Percentiles rank a stretch among this genome's conserved stretches.
phyloP scores from a whole-genome alignment of 2,797 vertebrate genomes.

The Notoglanidium macrostoma region DNA sequence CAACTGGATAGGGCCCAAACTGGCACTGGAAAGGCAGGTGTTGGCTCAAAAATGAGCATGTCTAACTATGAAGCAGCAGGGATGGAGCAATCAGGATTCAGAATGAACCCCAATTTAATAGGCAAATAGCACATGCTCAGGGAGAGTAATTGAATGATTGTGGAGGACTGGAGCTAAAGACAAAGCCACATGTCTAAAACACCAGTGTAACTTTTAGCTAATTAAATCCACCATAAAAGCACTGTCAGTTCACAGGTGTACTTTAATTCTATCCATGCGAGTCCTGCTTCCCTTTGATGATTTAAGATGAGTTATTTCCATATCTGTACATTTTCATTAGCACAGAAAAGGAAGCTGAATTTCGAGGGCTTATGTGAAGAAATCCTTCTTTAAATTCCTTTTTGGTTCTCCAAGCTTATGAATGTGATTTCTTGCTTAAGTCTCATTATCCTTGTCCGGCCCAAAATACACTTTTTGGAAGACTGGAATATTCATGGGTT shows the following conservation, averaged over 20 bases:
- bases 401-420: background rate
- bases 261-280: conserved; percentile 51
- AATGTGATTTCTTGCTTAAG: background rate
- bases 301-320: conserved; percentile 11
- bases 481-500: background rate
- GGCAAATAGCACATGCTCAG: conserved; percentile 55
- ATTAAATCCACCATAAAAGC: conserved; percentile 45
- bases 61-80: conserved; percentile 61
- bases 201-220: conserved; percentile 46
- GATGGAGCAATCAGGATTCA: conserved; percentile 64
- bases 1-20: conserved; percentile 64
- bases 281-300: conserved; percentile 68
- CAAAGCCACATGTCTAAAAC: conserved; percentile 54
- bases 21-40: conserved; percentile 67
- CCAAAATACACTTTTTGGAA: background rate
- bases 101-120: conserved; percentile 51
- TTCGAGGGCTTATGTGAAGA: background rate
- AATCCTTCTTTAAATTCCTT: background rate
- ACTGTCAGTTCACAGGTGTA: conserved; percentile 14
- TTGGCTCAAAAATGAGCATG: conserved; percentile 57
- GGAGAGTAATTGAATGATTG: conserved; percentile 55
- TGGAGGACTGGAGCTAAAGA: conserved; percentile 48
- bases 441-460: background rate
- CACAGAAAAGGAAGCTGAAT: background rate
- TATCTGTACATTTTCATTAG: conserved; percentile 32